Percentiles rank a stretch among this genome's conserved stretches.
Conservation (phyloP, 30 jellyfish, hydroid and myxozoan species). For the Cassiopea xamachana region DNA sequence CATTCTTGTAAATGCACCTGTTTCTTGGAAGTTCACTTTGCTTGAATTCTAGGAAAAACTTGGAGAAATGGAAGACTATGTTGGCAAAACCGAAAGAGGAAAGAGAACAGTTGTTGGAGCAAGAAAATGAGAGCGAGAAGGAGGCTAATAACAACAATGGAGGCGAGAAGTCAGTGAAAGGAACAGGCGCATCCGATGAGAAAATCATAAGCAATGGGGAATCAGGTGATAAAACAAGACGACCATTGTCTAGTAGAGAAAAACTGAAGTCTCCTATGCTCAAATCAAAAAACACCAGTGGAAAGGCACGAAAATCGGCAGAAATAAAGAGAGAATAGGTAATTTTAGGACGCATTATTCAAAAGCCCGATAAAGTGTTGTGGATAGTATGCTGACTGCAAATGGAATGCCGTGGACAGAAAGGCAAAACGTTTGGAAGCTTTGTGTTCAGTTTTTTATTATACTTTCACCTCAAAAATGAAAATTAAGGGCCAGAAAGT, state of each 20-base stretch:
- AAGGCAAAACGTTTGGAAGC: background rate
- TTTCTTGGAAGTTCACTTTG: too few species aligned
- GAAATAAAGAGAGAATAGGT: constrained; percentile 30
- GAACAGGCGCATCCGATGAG: constrained; percentile 65
- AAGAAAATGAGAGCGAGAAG: background rate
- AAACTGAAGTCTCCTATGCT: constrained; percentile 36
- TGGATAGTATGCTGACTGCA: background rate
- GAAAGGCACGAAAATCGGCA: constrained; percentile 32
- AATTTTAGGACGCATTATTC: background rate
- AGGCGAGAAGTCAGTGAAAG: constrained; percentile 36
- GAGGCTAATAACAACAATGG: constrained; percentile 19
- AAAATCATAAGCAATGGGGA: constrained; percentile 48
- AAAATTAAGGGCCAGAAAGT: too few species aligned
- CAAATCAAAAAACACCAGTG: constrained; percentile 9
- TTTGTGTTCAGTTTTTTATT: background rate
- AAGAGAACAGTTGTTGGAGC: constrained; percentile 37
- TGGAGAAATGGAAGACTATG: constrained; percentile 81
- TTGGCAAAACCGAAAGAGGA: constrained; percentile 77
- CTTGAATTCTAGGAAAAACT: constrained; percentile 42
- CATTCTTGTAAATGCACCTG: too few species aligned
- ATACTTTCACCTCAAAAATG: too few species aligned
- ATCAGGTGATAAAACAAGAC: constrained; percentile 18
- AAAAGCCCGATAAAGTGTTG: background rate
- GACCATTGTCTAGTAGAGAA: constrained; percentile 44
- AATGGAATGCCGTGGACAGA: background rate